Conservation (phyloP, 2,797 vertebrate species). For the Lepilemur ruficaudatus region DNA sequence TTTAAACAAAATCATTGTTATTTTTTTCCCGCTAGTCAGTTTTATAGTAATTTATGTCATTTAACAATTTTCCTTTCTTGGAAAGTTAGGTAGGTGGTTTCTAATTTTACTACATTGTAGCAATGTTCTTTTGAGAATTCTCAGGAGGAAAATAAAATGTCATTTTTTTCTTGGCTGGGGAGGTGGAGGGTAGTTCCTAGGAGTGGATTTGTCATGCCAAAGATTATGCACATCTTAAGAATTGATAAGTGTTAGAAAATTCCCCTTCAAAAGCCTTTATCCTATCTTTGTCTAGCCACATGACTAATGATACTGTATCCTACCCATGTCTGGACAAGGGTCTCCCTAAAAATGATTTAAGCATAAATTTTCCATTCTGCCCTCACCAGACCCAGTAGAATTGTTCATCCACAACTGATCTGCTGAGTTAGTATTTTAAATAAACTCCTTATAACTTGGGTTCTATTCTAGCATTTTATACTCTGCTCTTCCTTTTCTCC, state of each 20-base stretch:
- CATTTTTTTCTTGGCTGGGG: not conserved
- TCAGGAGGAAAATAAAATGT: not conserved
- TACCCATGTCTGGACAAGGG: not conserved
- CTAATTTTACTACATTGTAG: not conserved
- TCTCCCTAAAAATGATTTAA: not conserved
- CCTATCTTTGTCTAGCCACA: not conserved
- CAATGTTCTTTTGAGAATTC: not conserved
- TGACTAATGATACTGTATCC: not conserved
- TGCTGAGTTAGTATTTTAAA: not conserved
- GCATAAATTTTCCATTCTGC: not conserved
- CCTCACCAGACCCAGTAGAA: not conserved
- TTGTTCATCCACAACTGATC: not conserved
- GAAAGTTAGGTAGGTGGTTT: not conserved
- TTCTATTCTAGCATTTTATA: not conserved
- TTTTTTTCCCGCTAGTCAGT: not conserved
- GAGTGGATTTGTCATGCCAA: not conserved
- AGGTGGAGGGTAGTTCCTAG: rapidly evolving
- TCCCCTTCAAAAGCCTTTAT: not conserved
- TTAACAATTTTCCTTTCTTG: not conserved
- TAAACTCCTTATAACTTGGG: not conserved
- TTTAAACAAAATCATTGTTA: not conserved
- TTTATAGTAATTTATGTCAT: not conserved
- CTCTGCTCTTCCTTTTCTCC: not conserved
- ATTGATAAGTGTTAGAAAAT: not conserved
- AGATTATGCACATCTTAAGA: not conserved